Evolutionary conservation across 2,888 invertebrate species (phyloP).

Genomic region (Eupithecia abbreviata): DNA sequence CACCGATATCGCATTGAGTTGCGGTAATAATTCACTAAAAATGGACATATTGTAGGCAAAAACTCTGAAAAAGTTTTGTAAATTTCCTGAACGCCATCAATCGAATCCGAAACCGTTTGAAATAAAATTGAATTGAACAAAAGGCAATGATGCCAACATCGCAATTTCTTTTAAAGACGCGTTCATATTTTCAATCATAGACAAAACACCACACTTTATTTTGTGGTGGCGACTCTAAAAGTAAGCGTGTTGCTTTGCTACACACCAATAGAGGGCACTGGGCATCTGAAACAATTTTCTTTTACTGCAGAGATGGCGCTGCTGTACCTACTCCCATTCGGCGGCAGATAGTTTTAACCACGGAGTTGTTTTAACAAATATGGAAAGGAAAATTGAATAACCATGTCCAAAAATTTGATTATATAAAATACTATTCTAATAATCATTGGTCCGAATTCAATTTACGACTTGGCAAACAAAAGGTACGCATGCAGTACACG

Average conservation of each 20-base stretch:
- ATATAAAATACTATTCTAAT: too few relatives aligned
- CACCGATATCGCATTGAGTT: slow-evolving; percentile 67
- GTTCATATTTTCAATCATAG: slow-evolving; percentile 21
- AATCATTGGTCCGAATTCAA: too few relatives aligned
- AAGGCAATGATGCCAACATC: slow-evolving; percentile 54
- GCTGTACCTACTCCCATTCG: neutral
- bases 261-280: slow-evolving; percentile 20
- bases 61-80: slow-evolving; percentile 60
- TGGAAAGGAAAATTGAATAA: too few relatives aligned
- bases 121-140: slow-evolving; percentile 77
- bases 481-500: too few relatives aligned
- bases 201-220: neutral
- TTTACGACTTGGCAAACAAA: too few relatives aligned
- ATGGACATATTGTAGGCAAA: slow-evolving; percentile 70
- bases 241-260: slow-evolving; percentile 16
- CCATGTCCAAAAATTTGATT: too few relatives aligned
- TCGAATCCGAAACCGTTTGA: slow-evolving; percentile 78
- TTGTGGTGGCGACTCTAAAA: neutral
- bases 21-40: slow-evolving; percentile 71
- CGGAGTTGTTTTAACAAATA: too few relatives aligned
- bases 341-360: too few relatives aligned
- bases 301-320: neutral
- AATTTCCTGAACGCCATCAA: slow-evolving; percentile 68
- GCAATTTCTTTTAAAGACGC: neutral
- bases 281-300: neutral